Evolutionary conservation across 2,797 vertebrate species (phyloP).

Genomic region (Phrynocephalus forsythii): DNA sequence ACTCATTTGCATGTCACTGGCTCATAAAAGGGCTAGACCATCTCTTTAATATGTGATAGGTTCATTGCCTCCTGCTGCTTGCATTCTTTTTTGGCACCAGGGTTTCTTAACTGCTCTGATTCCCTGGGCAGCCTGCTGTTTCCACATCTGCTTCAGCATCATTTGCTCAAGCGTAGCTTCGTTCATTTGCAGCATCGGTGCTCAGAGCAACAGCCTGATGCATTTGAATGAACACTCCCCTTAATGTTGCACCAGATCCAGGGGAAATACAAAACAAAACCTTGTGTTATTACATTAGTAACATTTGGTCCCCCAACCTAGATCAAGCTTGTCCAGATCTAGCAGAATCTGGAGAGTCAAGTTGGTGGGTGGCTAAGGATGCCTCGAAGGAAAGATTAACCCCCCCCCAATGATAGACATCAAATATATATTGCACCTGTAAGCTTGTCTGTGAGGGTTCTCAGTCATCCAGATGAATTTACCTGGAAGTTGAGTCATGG

Average conservation of each 20-base stretch:
- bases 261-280: no score
- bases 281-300: no score
- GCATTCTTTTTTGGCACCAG: conserved; percentile 7
- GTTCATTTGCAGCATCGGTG: not conserved
- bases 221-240: not conserved
- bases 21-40: not conserved
- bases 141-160: not conserved
- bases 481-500: no score
- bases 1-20: not conserved
- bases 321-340: not conserved
- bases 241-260: not conserved
- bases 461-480: no score
- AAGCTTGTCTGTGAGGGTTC: no score
- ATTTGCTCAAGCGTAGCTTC: not conserved
- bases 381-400: not conserved
- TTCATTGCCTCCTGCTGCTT: conserved; percentile 15
- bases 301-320: no score
- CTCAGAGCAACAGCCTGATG: not conserved
- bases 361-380: not conserved
- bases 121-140: conserved; percentile 10
- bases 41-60: not conserved
- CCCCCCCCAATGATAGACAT: no score
- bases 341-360: not conserved
- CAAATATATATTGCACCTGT: no score
- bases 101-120: not conserved